Evolutionary conservation across 2,797 vertebrate species (phyloP).

Genomic region (Mormyrops attenuatus): DNA sequence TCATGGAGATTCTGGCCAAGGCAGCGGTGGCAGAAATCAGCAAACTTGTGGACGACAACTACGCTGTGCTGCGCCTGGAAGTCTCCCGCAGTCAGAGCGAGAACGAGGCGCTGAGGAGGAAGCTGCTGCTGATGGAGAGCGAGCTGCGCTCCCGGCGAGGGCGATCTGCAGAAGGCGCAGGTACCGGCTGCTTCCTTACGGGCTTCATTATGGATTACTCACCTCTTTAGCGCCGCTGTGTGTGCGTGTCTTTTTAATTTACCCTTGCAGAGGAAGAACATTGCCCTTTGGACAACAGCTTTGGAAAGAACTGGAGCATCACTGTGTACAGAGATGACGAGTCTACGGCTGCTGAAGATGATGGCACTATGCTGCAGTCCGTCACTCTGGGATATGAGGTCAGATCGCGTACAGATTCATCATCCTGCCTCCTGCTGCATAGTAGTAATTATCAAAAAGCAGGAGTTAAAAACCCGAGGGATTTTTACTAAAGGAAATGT

Average conservation of each 20-base stretch:
- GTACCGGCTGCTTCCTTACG: neutral
- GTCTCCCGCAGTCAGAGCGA: slow-evolving; percentile 55
- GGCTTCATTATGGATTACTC: neutral
- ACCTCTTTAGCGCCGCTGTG: neutral
- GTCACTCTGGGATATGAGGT: neutral
- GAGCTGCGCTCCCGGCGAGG: slow-evolving; percentile 47
- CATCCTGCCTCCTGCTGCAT: neutral
- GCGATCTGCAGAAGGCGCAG: neutral
- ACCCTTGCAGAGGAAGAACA: neutral
- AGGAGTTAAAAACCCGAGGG: neutral
- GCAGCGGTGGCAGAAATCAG: slow-evolving; percentile 61
- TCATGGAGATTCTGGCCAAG: slow-evolving; percentile 59
- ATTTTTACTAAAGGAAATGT: neutral
- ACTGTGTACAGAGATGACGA: slow-evolving; percentile 10
- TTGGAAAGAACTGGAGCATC: slow-evolving; percentile 16
- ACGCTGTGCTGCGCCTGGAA: slow-evolving; percentile 58
- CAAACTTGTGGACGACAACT: slow-evolving; percentile 61
- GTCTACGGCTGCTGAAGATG: slow-evolving; percentile 2
- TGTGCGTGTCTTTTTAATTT: neutral
- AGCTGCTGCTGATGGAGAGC: slow-evolving; percentile 50
- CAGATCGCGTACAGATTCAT: neutral
- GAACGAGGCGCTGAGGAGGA: slow-evolving; percentile 54
- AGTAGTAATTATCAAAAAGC: neutral
- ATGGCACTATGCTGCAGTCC: neutral
- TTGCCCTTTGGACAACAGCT: neutral